These are phyloP conservation scores for Pseudorhombus dupliciocellatus DNA, from an alignment of 2,113 vertebrate species.

Conservation along the genomic window DNA sequence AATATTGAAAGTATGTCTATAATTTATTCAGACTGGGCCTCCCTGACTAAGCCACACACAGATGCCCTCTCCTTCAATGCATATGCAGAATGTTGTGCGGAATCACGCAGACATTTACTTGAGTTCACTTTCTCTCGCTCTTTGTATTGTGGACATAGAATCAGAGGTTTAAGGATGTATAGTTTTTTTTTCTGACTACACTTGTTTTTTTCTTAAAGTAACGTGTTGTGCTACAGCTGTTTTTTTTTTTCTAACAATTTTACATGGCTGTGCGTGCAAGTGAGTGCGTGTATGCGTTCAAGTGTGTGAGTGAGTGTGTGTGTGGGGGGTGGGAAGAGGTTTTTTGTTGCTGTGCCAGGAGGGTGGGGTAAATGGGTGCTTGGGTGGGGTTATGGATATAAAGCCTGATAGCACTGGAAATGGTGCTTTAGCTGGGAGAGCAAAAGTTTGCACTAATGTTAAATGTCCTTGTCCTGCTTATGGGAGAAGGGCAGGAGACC, in stretches of 20 bases:
- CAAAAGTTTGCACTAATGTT: constrained; percentile 86
- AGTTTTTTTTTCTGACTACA: constrained; percentile 48
- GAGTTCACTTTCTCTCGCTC: constrained; percentile 70
- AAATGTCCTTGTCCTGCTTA: constrained; percentile 80
- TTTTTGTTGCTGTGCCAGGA: constrained; percentile 66
- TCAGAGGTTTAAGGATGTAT: constrained; percentile 67
- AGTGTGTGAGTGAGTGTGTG: constrained; percentile 15
- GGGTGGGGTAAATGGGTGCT: constrained; percentile 67
- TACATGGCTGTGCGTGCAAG: constrained; percentile 56
- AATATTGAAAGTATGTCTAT: constrained; percentile 50
- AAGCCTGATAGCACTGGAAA: constrained; percentile 85
- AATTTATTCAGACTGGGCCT: constrained; percentile 62
- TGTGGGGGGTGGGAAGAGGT: constrained; percentile 18
- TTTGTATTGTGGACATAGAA: constrained; percentile 70
- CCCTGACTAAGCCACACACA: constrained; percentile 60
- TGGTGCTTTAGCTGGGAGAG: constrained; percentile 84
- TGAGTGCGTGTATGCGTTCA: constrained; percentile 14
- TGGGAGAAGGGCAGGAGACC: constrained; percentile 73
- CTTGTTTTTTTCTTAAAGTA: constrained; percentile 64
- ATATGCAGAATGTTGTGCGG: constrained; percentile 70
- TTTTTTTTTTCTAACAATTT: constrained; percentile 62
- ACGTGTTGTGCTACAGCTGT: constrained; percentile 65
- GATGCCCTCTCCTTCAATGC: constrained; percentile 63
- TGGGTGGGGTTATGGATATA: constrained; percentile 73
- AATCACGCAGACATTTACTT: constrained; percentile 75